Percentiles rank a stretch among this genome's conserved stretches.
Evolutionary conservation across 2,113 vertebrate genomes (phyloP).

Genomic region (Grammomys dolichurus): DNA sequence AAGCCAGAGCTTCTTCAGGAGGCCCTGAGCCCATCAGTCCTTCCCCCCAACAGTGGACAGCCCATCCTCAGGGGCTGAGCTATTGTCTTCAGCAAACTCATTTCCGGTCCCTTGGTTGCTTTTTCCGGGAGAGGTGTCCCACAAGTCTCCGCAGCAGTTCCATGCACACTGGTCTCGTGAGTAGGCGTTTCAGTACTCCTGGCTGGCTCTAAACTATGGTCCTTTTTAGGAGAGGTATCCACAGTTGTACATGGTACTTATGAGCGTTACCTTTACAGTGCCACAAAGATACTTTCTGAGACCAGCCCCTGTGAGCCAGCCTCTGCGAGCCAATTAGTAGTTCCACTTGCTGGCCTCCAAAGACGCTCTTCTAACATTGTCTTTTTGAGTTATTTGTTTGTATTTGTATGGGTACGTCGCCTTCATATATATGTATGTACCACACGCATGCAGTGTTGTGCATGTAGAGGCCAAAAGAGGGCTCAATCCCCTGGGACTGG

Average conservation of each 20-base stretch:
- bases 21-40: background rate
- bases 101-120: background rate
- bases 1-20: background rate
- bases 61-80: background rate
- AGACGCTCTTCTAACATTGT: background rate
- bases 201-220: background rate
- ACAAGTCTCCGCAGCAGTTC: too few relatives aligned
- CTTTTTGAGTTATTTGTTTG: background rate
- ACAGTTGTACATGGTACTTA: background rate
- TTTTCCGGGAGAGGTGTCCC: background rate
- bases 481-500: background rate
- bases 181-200: rapidly evolving
- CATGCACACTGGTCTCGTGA: rapidly evolving
- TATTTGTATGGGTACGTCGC: background rate
- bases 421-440: background rate
- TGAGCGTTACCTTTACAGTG: background rate
- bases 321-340: background rate
- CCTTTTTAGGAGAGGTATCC: background rate
- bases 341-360: rapidly evolving
- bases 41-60: too few relatives aligned
- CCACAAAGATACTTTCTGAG: background rate
- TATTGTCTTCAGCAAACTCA: background rate
- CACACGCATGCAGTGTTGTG: background rate
- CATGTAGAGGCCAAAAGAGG: background rate
- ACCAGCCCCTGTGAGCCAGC: too few relatives aligned